Conservation (phyloP, 2,888 invertebrate species). For the Hyalella azteca region DNA sequence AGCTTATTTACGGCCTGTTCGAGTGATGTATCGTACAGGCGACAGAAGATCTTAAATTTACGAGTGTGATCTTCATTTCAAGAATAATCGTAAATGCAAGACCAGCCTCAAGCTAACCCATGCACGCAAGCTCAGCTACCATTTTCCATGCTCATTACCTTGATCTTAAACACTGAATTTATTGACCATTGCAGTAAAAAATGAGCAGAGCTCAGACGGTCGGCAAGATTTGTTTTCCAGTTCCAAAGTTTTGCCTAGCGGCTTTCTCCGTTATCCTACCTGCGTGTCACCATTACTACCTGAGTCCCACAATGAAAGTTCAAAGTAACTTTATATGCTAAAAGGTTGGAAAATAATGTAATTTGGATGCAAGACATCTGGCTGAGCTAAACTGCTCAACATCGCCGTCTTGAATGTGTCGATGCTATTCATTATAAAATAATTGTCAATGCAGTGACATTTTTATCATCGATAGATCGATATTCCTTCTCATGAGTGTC, state of each 20-base stretch:
- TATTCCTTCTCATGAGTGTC: too few species aligned
- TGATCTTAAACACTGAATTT: constrained; percentile 10
- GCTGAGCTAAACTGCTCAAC: too few species aligned
- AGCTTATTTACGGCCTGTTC: constrained; percentile 35
- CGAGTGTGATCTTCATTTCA: constrained; percentile 31
- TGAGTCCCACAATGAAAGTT: too few species aligned
- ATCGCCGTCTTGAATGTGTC: too few species aligned
- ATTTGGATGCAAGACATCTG: too few species aligned
- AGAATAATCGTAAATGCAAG: not conserved
- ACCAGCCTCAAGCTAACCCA: not conserved
- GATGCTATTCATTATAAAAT: too few species aligned
- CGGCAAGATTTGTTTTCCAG: not conserved
- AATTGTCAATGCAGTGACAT: too few species aligned
- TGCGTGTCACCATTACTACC: not conserved
- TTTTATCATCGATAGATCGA: too few species aligned
- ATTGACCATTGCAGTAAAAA: constrained; percentile 21
- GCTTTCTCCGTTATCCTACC: not conserved
- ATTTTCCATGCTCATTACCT: not conserved
- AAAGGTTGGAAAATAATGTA: too few species aligned
- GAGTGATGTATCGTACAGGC: constrained; percentile 15
- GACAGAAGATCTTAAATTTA: constrained; percentile 17
- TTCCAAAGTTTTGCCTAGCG: not conserved
- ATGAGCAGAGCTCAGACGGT: not conserved
- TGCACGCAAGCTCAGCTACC: too few species aligned
- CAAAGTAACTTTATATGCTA: too few species aligned